Percentiles rank a stretch among this genome's conserved stretches.
These are phyloP conservation scores for fruit fly (Drosophila melanogaster) DNA, from an alignment of 1,140 invertebrate species.

Conservation along the genomic window Release_6_plus_ISO1_MT NT_033777.3:26830001-26830500, in stretches of 20 bases:
- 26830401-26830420: slow-evolving; percentile 56
- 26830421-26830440: slow-evolving; percentile 48
- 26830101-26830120: slow-evolving; percentile 40
- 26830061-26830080: slow-evolving; percentile 72
- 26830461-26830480: slow-evolving; percentile 26
- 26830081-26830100: slow-evolving; percentile 26
- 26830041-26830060: slow-evolving; percentile 37
- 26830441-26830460: slow-evolving; percentile 55
- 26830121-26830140: slow-evolving; percentile 39
- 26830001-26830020: slow-evolving; percentile 35
- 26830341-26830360: slow-evolving; percentile 48
- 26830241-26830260: slow-evolving; percentile 13
- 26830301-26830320: slow-evolving; percentile 24
- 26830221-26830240: slow-evolving; percentile 43
- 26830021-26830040: slow-evolving; percentile 46
- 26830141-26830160: slow-evolving; percentile 37
- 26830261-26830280: slow-evolving; percentile 19
- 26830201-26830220: slow-evolving; percentile 5
- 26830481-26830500: slow-evolving; percentile 25
- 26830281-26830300: slow-evolving; percentile 23
- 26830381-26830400: slow-evolving; percentile 52
- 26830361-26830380: slow-evolving; percentile 9
- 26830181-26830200: not conserved
- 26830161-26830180: slow-evolving; percentile 25
- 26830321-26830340: slow-evolving; percentile 48